phyloP scores from a whole-genome alignment of 1,140 invertebrate species.

The Orius insidiosus region DNA sequence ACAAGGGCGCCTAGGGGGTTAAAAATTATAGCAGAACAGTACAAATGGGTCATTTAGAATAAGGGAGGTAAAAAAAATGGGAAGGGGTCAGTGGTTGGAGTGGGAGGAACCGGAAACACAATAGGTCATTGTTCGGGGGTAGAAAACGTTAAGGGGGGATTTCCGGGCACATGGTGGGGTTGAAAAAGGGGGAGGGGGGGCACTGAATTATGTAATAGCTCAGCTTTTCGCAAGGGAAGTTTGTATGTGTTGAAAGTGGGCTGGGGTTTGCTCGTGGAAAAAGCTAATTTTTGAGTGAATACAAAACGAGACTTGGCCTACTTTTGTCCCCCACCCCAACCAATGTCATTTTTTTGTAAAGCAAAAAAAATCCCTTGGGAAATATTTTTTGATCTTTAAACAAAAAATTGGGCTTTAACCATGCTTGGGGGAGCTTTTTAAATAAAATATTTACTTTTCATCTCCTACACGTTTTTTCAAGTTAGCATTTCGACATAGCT shows the following conservation, averaged over 20 bases:
- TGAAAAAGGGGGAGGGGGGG: no score
- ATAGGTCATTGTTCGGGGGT: not conserved
- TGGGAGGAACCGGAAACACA: conserved; percentile 3
- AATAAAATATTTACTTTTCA: no score
- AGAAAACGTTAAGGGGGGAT: not conserved
- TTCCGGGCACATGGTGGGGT: no score
- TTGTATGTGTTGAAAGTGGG: not conserved
- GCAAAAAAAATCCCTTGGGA: no score
- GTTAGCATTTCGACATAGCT: no score
- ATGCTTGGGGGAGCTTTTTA: no score
- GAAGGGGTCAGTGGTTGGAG: conserved; percentile 2
- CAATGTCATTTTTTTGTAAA: no score
- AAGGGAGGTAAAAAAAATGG: conserved; percentile 8
- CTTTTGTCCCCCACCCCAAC: no score
- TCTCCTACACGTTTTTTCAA: not conserved
- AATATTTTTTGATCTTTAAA: no score
- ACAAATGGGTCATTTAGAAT: not conserved
- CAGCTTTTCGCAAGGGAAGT: not conserved
- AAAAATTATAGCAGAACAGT: no score
- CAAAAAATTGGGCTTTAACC: no score
- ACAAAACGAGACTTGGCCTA: not conserved
- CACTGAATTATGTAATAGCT: not conserved
- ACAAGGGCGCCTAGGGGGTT: no score
- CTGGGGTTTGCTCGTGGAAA: not conserved
- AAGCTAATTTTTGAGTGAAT: conserved; percentile 1